Evolutionary conservation across 2,888 invertebrate species (phyloP), one percentile per base, ranked within the genome.

Genomic region (Hetaerina titia): DNA sequence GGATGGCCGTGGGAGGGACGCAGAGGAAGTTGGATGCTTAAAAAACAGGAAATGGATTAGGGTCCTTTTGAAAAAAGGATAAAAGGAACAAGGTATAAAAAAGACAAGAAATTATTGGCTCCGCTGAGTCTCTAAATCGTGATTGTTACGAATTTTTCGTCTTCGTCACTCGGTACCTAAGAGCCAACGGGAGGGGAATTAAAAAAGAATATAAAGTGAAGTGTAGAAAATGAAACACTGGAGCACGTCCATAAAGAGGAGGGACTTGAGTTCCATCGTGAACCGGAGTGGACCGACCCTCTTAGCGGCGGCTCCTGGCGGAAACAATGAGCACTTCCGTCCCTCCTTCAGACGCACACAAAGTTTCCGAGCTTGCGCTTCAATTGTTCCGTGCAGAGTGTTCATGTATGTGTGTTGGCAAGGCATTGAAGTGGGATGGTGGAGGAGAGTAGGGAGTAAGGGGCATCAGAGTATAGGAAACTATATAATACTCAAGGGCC

Each of bases 301-400:
- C 9, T 31, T 31, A 81, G 8, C 31, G 81, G n/a, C 56, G n/a
- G 45, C 89, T 89, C 89, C 89, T 9, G 13, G 58, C 89, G 57
- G 58, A 89, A n/a, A 89, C 45, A 89, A 89, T 58, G 22, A 58
- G 89, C 89, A 89, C 89, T 89, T 89, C 89, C 88, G 31, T 56
- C 88, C 88, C 17, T 17, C 56, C 56, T n/a, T 22, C 57, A 56
- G 89, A 81, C 81, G 81, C 31, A 15, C 74, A 74, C 25, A 22
- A 69, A 69, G 69, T 58, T 58, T 58, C 58, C 57, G 22, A 57
- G 22, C 89, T 89, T 4, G 89, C 89, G 58, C 57, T 89, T 57
- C 57, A 89, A 89, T 89, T 89, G 89, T 89, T 89, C 22, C n/a
- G n/a, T 6, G 45, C 5, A 31, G 31, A 17, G 13, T 9, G 22